Conservation (phyloP, 2,797 vertebrate genomes). For the Leptodactylus fallax region DNA sequence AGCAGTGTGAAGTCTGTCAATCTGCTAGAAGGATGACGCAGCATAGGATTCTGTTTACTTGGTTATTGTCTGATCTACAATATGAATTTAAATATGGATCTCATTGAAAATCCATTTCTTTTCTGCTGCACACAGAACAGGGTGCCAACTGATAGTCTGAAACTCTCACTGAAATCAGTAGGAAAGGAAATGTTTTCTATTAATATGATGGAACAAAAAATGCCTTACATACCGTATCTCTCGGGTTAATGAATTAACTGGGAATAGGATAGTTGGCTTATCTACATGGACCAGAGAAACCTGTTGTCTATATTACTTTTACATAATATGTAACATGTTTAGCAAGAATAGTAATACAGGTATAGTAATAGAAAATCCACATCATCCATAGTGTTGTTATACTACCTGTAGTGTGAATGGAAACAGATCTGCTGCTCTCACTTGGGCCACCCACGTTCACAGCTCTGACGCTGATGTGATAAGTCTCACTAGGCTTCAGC, state of each 20-base stretch:
- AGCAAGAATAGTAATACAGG: too few species aligned
- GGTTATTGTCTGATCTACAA: too few species aligned
- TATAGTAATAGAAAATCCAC: neutral
- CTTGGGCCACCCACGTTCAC: constrained; percentile 89
- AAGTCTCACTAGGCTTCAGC: constrained; percentile 81
- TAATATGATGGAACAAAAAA: neutral
- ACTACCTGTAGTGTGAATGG: constrained; percentile 85
- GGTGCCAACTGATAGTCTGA: neutral
- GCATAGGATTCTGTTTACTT: too few species aligned
- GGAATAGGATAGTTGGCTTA: neutral
- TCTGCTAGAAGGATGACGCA: too few species aligned
- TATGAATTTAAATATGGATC: too few species aligned
- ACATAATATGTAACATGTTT: too few species aligned
- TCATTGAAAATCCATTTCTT: too few species aligned
- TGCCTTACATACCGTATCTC: neutral
- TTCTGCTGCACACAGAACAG: neutral
- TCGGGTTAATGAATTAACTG: neutral
- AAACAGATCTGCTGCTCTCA: constrained; percentile 78
- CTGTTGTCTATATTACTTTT: neutral
- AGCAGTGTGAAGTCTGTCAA: too few species aligned
- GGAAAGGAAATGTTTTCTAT: neutral
- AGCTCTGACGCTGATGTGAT: constrained; percentile 83
- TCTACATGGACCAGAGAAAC: neutral
- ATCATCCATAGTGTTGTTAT: neutral
- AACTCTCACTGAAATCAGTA: neutral